phyloP scores from a whole-genome alignment of 2,888 invertebrate species.

The Rhingia campestris region DNA sequence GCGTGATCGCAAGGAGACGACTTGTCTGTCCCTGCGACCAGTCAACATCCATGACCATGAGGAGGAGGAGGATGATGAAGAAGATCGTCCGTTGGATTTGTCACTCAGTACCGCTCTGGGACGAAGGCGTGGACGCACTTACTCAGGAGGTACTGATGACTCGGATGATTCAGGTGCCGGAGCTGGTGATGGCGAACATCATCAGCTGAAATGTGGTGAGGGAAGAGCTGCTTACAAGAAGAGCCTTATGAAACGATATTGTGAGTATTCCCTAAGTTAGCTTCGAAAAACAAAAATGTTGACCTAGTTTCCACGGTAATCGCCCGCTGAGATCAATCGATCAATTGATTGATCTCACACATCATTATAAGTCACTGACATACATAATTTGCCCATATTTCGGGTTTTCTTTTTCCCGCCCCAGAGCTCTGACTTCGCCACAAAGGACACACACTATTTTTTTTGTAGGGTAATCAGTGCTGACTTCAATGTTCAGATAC shows the following conservation, averaged over 20 bases:
- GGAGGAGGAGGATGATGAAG: conserved; percentile 81
- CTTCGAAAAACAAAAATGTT: background rate
- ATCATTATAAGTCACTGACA: conserved; percentile 68
- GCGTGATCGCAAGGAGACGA: conserved; percentile 62
- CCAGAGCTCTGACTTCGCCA: conserved; percentile 19
- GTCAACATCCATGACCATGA: conserved; percentile 57
- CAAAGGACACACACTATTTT: conserved; percentile 62
- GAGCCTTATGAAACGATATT: conserved; percentile 95
- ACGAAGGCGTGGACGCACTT: conserved; percentile 83
- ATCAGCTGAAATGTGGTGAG: conserved; percentile 78
- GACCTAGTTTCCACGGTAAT: conserved; percentile 59
- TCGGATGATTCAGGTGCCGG: conserved; percentile 88
- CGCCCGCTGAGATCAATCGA: conserved; percentile 65
- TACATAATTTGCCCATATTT: conserved; percentile 61
- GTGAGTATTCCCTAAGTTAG: conserved; percentile 86
- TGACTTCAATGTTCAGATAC: conserved; percentile 45
- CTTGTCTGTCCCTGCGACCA: conserved; percentile 53
- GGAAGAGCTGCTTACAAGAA: conserved; percentile 90
- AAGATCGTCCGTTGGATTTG: conserved; percentile 91
- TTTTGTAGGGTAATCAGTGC: conserved; percentile 65
- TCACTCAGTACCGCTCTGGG: conserved; percentile 84
- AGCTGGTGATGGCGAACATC: conserved; percentile 81
- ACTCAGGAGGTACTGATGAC: conserved; percentile 91
- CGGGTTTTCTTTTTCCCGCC: conserved; percentile 18
- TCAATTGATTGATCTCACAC: conserved; percentile 61